A percentile compares a stretch with the other conserved stretches of the same genome.
These are phyloP conservation scores for Marronus borbonicus DNA, from an alignment of 2,888 invertebrate species.

Conservation along the genomic window DNA sequence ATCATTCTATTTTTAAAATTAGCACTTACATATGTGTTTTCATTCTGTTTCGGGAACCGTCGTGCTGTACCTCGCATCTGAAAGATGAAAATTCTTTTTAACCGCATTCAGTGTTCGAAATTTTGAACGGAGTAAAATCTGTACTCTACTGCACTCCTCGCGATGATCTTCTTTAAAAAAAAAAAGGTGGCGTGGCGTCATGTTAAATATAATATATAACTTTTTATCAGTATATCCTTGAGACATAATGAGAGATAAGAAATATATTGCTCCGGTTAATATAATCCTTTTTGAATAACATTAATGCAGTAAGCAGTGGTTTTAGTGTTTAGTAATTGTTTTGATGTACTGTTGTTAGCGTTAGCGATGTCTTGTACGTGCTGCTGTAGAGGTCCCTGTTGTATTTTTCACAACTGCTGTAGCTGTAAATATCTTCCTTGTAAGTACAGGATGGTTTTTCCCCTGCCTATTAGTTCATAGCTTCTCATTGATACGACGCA, in stretches of 20 bases:
- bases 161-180: not conserved
- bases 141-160: not conserved
- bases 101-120: not conserved
- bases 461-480: not conserved
- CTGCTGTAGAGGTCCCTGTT: slow-evolving; percentile 52
- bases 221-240: slow-evolving; percentile 51
- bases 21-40: slow-evolving; percentile 31
- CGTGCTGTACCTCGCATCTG: slow-evolving; percentile 18
- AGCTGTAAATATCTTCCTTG: slow-evolving; percentile 53
- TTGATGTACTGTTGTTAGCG: slow-evolving; percentile 30
- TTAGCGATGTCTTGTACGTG: slow-evolving; percentile 51
- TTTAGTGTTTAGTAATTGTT: slow-evolving; percentile 41
- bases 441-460: slow-evolving; percentile 38
- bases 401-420: slow-evolving; percentile 52
- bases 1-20: slow-evolving; percentile 45
- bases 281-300: slow-evolving; percentile 39
- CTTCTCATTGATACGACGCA: no score
- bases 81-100: slow-evolving; percentile 24
- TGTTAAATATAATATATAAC: slow-evolving; percentile 28
- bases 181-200: not conserved
- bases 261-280: slow-evolving; percentile 18
- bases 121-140: not conserved
- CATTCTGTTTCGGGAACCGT: not conserved
- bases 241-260: slow-evolving; percentile 49
- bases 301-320: slow-evolving; percentile 46